Base-by-base conservation (phyloP, 2,113 vertebrate genomes). In the Cacatua alba region DNA sequence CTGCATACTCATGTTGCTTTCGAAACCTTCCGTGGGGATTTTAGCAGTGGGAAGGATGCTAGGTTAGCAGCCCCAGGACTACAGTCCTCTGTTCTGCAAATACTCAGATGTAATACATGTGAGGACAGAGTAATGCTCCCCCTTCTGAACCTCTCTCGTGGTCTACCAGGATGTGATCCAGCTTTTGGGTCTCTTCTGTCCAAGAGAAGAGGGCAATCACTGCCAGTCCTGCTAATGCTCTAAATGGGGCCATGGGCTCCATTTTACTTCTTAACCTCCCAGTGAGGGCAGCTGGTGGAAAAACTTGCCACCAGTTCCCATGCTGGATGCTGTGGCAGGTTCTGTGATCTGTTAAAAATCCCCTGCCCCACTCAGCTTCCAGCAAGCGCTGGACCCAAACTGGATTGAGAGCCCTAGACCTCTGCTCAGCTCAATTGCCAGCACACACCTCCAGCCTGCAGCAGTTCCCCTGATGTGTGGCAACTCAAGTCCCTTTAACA, bases 101-200 rank as follows among this genome's bases (percentile, higher is more conserved):
- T 13, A 10, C 33, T n/a, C 0, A 4, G 17, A 43, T 3, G 10
- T 5, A 39, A 46, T 26, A 31, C 19, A 2, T 1, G 3, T 1
- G 4, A 75, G 48, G 52, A 35, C 39, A 24, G 26, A 41, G 33
- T 35, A 55, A 68, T 35, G 31, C 26, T 51, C 31, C 82, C 19
- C 17, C 29, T 59, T 67, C 49, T 10, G 51, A 79, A 57, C 49
- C 39, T 67, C 51, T 15, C 39, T 63, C 51, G 28, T 48, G 44
- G 17, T n/a, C 49, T 25, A 2, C 33, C 39, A 33, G n/a, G 70
- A 33, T 5, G 20, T 17, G 71, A 55, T 64, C 49, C 44, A 86
- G 44, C 44, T 75, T 28, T 57, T 60, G 39, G 12, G 4, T n/a
- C 23, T 64, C 67, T n/a, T 20, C 52, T 20, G 16, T 16, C 33